Evolutionary conservation across 2,113 vertebrate species (phyloP).

Genomic region (Hypocryptadius cinnamomeus): DNA sequence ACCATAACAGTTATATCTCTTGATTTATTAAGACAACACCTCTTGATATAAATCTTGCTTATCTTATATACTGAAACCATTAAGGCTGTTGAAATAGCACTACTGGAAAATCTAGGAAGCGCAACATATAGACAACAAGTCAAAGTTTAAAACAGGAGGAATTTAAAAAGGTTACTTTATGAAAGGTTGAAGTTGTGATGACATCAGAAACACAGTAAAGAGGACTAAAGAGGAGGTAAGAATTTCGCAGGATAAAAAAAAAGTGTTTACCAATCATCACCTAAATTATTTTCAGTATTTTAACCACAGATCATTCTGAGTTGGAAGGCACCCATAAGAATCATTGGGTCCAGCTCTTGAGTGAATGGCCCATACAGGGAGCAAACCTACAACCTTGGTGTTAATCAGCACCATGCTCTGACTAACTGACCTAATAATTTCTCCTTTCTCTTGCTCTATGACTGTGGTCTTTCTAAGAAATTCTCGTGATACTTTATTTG

Average conservation of each 20-base stretch:
- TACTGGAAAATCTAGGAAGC: neutral
- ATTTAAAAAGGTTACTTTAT: neutral
- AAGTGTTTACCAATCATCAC: neutral
- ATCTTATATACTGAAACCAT: neutral
- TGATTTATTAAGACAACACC: neutral
- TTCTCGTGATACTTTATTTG: neutral
- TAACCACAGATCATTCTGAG: neutral
- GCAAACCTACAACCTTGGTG: neutral
- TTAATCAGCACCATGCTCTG: neutral
- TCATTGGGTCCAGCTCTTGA: neutral
- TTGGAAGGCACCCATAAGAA: neutral
- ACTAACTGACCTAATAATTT: neutral
- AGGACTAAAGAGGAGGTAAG: neutral
- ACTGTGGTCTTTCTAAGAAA: neutral
- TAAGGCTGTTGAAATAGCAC: neutral
- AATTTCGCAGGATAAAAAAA: neutral
- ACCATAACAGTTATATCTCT: neutral
- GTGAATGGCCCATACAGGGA: neutral
- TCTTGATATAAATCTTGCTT: neutral
- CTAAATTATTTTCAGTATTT: neutral
- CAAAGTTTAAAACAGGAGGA: neutral
- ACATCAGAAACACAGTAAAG: neutral
- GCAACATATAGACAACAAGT: neutral
- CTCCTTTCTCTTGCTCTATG: neutral
- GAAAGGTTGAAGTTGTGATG: neutral